Evolutionary conservation across 2,113 vertebrate genomes (phyloP).

Genomic region (Myodes glareolus): DNA sequence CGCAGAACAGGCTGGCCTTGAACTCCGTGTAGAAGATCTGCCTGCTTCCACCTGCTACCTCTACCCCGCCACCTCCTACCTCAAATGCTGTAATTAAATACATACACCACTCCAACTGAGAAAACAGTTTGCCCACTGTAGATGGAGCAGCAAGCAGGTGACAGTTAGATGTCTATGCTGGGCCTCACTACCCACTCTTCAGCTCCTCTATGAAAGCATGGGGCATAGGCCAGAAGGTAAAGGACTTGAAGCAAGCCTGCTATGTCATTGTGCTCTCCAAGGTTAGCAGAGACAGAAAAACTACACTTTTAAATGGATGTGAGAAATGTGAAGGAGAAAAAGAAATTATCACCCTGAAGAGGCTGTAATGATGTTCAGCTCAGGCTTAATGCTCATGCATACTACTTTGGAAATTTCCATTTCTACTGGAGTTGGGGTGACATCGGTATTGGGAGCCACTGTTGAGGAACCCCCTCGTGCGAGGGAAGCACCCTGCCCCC

Average conservation of each 20-base stretch:
- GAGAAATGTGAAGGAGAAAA: slow-evolving; percentile 28
- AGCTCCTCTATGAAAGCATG: background rate
- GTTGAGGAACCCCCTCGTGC: background rate
- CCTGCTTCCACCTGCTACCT: background rate
- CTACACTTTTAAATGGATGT: slow-evolving; percentile 26
- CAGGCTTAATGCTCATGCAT: slow-evolving; percentile 25
- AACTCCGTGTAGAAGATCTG: background rate
- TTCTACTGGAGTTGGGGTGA: background rate
- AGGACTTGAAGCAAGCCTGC: background rate
- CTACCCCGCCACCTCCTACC: no score
- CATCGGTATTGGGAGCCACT: background rate
- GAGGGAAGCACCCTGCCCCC: slow-evolving; percentile 40
- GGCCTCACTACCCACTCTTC: no score
- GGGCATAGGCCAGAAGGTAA: background rate
- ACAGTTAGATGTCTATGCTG: background rate
- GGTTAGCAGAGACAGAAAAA: background rate
- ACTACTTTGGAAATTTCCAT: slow-evolving; percentile 65
- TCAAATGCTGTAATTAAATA: no score
- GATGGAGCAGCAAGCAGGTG: background rate
- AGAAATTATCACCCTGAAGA: slow-evolving; percentile 55
- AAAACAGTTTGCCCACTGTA: background rate
- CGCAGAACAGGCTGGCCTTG: background rate
- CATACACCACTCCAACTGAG: no score
- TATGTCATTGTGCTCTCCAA: slow-evolving; percentile 33
- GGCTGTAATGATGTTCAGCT: background rate